Conservation (phyloP, 2,113 vertebrate genomes). For the Thalassarche chlororhynchos region DNA sequence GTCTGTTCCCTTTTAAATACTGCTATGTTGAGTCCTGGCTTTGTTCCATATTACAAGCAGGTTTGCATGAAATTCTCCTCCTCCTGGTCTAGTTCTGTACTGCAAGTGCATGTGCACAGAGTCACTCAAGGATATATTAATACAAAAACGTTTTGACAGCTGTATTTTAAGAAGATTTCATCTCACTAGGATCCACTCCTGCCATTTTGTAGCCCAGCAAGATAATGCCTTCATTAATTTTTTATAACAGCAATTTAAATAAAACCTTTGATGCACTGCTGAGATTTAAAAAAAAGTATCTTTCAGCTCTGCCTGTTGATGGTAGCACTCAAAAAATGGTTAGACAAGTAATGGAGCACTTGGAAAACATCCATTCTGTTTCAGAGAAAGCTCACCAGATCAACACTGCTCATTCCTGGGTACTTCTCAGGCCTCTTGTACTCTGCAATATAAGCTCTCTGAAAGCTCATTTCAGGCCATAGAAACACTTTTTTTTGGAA, state of each 20-base stretch:
- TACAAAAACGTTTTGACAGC: constrained; percentile 57
- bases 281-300: not conserved
- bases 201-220: constrained; percentile 62
- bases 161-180: constrained; percentile 69
- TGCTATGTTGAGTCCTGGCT: not conserved
- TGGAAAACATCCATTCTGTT: constrained; percentile 29
- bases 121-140: constrained; percentile 21
- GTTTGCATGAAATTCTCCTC: not conserved
- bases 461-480: not conserved
- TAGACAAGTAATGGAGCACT: constrained; percentile 38
- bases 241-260: constrained; percentile 68
- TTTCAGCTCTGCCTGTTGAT: constrained; percentile 50
- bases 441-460: not conserved
- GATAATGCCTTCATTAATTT: constrained; percentile 74
- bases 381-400: not conserved
- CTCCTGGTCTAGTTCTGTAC: not conserved
- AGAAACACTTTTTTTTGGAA: not conserved
- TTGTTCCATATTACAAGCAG: not conserved
- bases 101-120: not conserved
- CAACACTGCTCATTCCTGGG: not conserved
- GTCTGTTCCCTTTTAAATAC: not conserved
- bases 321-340: constrained; percentile 22
- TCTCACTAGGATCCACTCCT: constrained; percentile 61
- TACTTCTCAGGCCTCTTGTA: not conserved
- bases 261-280: constrained; percentile 58